Conservation (phyloP, 2,888 invertebrate species). For the Acrobasis repandana region DNA sequence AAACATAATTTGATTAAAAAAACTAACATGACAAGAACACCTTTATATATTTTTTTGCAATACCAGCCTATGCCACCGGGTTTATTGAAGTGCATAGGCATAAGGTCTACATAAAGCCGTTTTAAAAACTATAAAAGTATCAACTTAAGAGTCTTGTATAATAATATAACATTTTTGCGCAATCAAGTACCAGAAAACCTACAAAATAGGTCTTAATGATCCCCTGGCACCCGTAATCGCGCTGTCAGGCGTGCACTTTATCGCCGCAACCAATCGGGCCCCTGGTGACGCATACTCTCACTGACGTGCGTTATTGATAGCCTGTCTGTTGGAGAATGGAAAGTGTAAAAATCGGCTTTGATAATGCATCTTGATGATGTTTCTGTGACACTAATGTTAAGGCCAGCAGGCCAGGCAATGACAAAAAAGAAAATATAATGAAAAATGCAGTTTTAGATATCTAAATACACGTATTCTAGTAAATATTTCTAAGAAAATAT, state of each 20-base stretch:
- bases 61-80: too few species aligned
- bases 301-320: constrained; percentile 47
- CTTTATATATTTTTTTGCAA: too few species aligned
- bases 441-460: too few species aligned
- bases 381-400: neutral
- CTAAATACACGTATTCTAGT: too few species aligned
- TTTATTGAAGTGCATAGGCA: too few species aligned
- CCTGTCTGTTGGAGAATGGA: constrained; percentile 47
- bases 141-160: too few species aligned
- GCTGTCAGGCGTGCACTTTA: constrained; percentile 77
- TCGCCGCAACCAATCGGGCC: constrained; percentile 67
- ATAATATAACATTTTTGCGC: neutral
- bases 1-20: too few species aligned
- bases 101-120: too few species aligned
- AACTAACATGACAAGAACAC: too few species aligned
- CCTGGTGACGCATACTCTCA: constrained; percentile 38
- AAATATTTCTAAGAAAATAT: too few species aligned
- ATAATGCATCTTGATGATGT: neutral
- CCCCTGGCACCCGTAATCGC: constrained; percentile 60
- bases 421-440: too few species aligned
- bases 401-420: neutral
- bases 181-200: constrained; percentile 11
- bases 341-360: constrained; percentile 2
- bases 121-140: too few species aligned
- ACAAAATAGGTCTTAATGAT: constrained; percentile 61